Evolutionary conservation across 2,113 vertebrate species (phyloP).

Genomic region (Cyprinodon tularosa): DNA sequence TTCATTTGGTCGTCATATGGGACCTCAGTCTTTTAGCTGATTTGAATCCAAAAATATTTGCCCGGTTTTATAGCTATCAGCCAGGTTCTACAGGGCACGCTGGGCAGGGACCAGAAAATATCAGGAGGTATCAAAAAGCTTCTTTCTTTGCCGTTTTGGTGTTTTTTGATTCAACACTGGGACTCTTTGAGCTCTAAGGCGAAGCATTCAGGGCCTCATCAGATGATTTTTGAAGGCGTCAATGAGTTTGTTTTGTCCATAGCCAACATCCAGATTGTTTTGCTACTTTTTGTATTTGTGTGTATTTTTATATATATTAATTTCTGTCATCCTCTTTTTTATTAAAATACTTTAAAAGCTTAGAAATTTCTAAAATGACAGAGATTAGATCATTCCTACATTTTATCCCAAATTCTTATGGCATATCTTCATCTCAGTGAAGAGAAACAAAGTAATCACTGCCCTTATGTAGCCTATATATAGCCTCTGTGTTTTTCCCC

Average conservation of each 20-base stretch:
- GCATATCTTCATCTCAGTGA: conserved; percentile 57
- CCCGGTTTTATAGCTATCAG: conserved; percentile 48
- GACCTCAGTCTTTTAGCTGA: conserved; percentile 57
- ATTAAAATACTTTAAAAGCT: conserved; percentile 83
- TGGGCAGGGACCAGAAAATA: conserved; percentile 76
- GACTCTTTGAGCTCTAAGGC: conserved; percentile 58
- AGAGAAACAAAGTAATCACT: conserved; percentile 38
- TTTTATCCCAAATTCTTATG: conserved; percentile 54
- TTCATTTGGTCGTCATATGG: conserved; percentile 60
- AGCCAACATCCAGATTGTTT: conserved; percentile 80
- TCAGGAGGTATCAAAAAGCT: conserved; percentile 56
- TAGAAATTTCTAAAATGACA: conserved; percentile 76
- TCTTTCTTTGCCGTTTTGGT: conserved; percentile 46
- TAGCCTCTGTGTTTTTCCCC: conserved; percentile 33
- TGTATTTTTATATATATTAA: conserved; percentile 85
- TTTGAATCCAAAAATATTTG: conserved; percentile 40
- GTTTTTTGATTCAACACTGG: conserved; percentile 61
- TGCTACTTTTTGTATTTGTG: conserved; percentile 83
- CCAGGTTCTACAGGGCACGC: conserved; percentile 52
- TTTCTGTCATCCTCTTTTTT: conserved; percentile 82
- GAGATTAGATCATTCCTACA: conserved; percentile 64
- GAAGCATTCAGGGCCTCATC: conserved; percentile 58
- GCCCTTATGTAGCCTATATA: conserved; percentile 62
- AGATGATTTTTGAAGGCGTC: conserved; percentile 76
- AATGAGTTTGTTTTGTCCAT: conserved; percentile 76